phyloP scores from a whole-genome alignment of 2,113 vertebrate species.

The Anoura caudifer region DNA sequence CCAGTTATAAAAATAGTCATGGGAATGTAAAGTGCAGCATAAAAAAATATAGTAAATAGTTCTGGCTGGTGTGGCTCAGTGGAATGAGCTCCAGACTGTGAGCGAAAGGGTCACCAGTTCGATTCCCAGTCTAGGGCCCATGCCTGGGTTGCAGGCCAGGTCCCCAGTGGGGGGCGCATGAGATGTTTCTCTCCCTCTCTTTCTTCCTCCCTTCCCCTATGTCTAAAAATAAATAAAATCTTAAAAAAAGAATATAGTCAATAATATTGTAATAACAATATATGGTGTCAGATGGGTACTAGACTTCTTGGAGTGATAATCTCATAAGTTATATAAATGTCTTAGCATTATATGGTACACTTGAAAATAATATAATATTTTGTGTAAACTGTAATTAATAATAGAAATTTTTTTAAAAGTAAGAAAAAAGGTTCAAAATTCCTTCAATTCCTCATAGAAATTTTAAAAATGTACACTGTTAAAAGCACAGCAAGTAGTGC shows the following conservation, averaged over 20 bases:
- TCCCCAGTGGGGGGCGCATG: too few relatives aligned
- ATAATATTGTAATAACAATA: neutral
- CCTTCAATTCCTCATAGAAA: constrained; percentile 55
- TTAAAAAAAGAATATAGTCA: neutral
- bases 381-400: neutral
- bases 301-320: neutral
- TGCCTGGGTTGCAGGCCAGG: too few relatives aligned
- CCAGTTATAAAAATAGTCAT: neutral
- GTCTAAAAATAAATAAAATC: too few relatives aligned
- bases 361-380: neutral
- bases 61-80: too few relatives aligned
- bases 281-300: neutral
- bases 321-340: neutral
- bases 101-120: too few relatives aligned
- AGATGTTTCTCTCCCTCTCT: too few relatives aligned
- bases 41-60: neutral
- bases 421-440: constrained; percentile 66
- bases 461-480: neutral
- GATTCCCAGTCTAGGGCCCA: too few relatives aligned
- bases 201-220: too few relatives aligned
- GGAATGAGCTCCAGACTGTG: too few relatives aligned
- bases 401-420: neutral
- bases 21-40: neutral
- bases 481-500: constrained; percentile 39
- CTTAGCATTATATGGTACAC: neutral